Evolutionary conservation across 2,888 invertebrate genomes (phyloP), one percentile per base, ranked within the genome.

Genomic region (Dryobotodes eremita): DNA sequence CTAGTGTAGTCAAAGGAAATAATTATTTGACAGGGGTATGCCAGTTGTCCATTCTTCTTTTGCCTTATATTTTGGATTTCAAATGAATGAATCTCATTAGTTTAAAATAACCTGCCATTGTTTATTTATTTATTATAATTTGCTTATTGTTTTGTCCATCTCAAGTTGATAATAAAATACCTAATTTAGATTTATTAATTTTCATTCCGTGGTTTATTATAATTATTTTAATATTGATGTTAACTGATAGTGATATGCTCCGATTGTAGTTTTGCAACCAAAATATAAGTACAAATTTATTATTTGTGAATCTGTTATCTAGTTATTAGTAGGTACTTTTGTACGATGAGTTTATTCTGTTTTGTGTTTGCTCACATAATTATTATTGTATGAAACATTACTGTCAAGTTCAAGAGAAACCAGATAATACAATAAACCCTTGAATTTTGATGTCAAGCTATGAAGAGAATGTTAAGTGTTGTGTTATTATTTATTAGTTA

Each of bases 231-330:
- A 26, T 48, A 62, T 79, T 48, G 23, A 64, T 55, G 11, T 26
- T 36, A 15, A 50, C n/a, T 75, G 31, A 42, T 71, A 46, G 50
- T 71, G 62, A 62, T 31, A 80, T 57, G 42, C 11, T 55, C 20
- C 36, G 17, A 70, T 31, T 80, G 61, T 61, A 75, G 74, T 68
- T 70, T 79, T 77, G 62, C 36, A 75, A 87, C 86, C 86, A 82
- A 87, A 87, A 76, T 77, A 69, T 71, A 50, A 87, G 87, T 87
- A 87, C 87, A 87, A 87, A 86, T 70, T 36, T 65, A 62, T 75
- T 75, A 69, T 79, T 79, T 81, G 70, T 79, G n/a, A 50, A 68
- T n/a, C 55, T 84, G 77, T 87, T 87, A 86, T 73, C 59, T 84
- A 86, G 84, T 85, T 64, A 75, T 75, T 85, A 80, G 48, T 71